These are phyloP conservation scores for Crypturellus undulatus DNA, from an alignment of 2,113 vertebrate genomes.

Conservation along the genomic window DNA sequence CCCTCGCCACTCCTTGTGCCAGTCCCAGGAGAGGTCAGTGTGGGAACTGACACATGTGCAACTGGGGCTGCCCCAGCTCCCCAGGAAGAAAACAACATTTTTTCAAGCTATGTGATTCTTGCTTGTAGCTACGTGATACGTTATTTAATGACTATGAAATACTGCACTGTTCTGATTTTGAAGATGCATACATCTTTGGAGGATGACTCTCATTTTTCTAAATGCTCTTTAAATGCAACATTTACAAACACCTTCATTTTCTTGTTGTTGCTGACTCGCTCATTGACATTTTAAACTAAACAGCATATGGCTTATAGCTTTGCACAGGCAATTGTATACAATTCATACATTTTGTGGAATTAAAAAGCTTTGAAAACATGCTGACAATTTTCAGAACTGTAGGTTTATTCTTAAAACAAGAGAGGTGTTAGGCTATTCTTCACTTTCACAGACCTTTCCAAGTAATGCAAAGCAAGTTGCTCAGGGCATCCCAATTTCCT, in stretches of 20 bases:
- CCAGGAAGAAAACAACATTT: slow-evolving; percentile 35
- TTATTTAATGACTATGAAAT: slow-evolving; percentile 55
- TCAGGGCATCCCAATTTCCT: slow-evolving; percentile 12
- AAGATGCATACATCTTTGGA: neutral
- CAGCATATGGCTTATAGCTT: slow-evolving; percentile 66
- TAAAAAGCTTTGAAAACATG: slow-evolving; percentile 21
- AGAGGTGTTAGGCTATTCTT: slow-evolving; percentile 6
- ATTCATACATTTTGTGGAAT: slow-evolving; percentile 53
- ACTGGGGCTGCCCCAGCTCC: slow-evolving; percentile 31
- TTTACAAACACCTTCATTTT: slow-evolving; percentile 68
- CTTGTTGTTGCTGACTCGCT: slow-evolving; percentile 42
- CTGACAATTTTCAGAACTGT: slow-evolving; percentile 34
- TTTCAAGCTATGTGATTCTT: slow-evolving; percentile 57
- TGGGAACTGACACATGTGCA: slow-evolving; percentile 43
- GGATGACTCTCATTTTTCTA: slow-evolving; percentile 7
- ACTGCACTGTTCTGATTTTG: slow-evolving; percentile 37
- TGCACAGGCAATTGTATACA: slow-evolving; percentile 41
- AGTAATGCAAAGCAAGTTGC: neutral
- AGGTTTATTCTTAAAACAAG: slow-evolving; percentile 7
- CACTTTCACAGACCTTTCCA: slow-evolving; percentile 25
- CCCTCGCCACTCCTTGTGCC: neutral
- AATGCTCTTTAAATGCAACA: slow-evolving; percentile 60
- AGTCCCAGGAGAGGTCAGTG: slow-evolving; percentile 37
- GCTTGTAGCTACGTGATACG: slow-evolving; percentile 37
- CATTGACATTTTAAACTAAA: slow-evolving; percentile 68